Evolutionary conservation across 1,140 invertebrate genomes (phyloP).

Genomic region (Pantala flavescens): DNA sequence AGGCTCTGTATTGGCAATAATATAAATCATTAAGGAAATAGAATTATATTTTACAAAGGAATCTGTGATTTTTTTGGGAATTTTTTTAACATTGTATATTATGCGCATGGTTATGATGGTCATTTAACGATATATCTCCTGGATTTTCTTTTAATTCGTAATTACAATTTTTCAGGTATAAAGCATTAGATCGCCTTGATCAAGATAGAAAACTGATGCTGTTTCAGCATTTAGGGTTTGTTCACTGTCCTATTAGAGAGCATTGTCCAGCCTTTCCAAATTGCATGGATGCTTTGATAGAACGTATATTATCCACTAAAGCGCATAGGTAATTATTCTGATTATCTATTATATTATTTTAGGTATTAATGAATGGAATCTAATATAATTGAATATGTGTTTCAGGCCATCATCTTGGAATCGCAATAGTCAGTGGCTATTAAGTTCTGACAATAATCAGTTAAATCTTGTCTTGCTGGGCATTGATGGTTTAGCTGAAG

Average conservation of each 20-base stretch:
- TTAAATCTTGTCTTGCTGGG: constrained; percentile 66
- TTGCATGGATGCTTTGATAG: constrained; percentile 81
- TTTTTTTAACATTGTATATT: no score
- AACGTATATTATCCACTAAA: constrained; percentile 60
- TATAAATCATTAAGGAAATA: no score
- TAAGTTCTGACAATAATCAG: constrained; percentile 55
- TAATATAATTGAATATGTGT: constrained; percentile 23
- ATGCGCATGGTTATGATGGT: no score
- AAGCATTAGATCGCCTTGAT: constrained; percentile 82
- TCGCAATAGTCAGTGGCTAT: constrained; percentile 53
- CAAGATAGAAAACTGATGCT: constrained; percentile 90
- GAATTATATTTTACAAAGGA: no score
- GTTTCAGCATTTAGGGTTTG: constrained; percentile 89
- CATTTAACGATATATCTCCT: no score
- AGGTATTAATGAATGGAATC: not conserved
- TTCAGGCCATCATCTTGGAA: constrained; percentile 54
- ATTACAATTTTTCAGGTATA: constrained; percentile 52
- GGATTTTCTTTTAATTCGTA: no score
- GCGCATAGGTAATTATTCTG: constrained; percentile 44
- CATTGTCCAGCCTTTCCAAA: constrained; percentile 84
- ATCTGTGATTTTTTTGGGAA: no score
- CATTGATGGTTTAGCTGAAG: constrained; percentile 61
- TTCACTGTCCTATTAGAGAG: constrained; percentile 88
- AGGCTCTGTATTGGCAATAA: no score
- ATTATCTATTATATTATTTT: not conserved